Conservation (phyloP, 2,113 vertebrate genomes). For the Axis porcinus region DNA sequence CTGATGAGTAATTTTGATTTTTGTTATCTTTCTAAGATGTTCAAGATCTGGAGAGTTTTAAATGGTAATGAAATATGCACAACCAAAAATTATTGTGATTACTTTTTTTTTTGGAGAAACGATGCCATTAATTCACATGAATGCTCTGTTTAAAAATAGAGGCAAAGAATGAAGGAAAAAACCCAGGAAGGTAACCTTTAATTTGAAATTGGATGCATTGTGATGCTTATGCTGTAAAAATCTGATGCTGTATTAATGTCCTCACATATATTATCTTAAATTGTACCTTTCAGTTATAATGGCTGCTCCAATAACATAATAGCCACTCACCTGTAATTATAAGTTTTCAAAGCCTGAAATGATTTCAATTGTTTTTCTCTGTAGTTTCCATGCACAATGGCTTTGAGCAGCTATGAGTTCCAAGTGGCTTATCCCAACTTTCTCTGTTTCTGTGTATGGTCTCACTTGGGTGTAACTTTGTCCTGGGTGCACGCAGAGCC, state of each 20-base stretch:
- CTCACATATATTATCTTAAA: constrained; percentile 63
- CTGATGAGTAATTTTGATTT: constrained; percentile 7
- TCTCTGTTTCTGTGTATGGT: not conserved
- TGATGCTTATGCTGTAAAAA: constrained; percentile 49
- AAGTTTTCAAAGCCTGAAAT: constrained; percentile 68
- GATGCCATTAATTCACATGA: constrained; percentile 56
- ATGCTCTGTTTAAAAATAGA: constrained; percentile 61
- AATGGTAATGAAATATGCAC: constrained; percentile 18
- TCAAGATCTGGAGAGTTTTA: not conserved
- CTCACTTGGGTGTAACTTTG: not conserved
- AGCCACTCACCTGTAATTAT: constrained; percentile 71
- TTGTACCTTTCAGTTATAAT: constrained; percentile 68
- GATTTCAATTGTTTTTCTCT: constrained; percentile 64
- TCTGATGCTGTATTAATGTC: constrained; percentile 62
- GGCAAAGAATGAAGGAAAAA: not conserved
- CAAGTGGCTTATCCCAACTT: constrained; percentile 4
- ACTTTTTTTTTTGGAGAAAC: constrained; percentile 10
- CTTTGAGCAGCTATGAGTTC: not conserved
- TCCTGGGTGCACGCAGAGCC: not conserved
- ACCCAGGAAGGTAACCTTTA: constrained; percentile 34
- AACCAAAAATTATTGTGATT: constrained; percentile 18
- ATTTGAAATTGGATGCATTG: constrained; percentile 55
- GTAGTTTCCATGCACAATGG: not conserved
- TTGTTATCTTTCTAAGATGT: constrained; percentile 38
- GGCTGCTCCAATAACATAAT: constrained; percentile 67